phyloP scores from a whole-genome alignment of 2,797 vertebrate genomes.

The Cossypha polioptera region DNA sequence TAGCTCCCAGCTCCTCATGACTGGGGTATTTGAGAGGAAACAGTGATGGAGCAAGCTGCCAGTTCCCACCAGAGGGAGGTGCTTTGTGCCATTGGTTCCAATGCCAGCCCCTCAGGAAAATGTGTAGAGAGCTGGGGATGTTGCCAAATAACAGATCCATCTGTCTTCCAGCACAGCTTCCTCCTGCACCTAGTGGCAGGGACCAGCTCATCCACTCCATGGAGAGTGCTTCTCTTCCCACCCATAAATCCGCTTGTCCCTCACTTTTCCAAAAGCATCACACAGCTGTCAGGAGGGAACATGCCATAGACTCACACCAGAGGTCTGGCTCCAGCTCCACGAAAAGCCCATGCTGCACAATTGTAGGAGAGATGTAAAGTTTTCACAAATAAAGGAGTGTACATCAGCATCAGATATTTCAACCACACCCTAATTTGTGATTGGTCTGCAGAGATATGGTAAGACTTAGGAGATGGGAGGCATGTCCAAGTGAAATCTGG shows the following conservation, averaged over 20 bases:
- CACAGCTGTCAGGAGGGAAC: background rate
- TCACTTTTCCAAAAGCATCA: background rate
- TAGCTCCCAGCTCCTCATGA: background rate
- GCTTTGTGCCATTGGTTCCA: background rate
- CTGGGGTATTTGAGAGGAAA: background rate
- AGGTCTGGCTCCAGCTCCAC: background rate
- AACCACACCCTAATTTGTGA: background rate
- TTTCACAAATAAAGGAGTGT: background rate
- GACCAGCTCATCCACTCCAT: background rate
- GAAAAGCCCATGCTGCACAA: background rate
- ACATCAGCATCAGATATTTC: slow-evolving; percentile 4
- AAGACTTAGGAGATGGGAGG: background rate
- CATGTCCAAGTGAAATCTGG: background rate
- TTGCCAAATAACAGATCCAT: background rate
- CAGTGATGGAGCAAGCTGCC: background rate
- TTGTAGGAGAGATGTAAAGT: background rate
- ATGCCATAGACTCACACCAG: background rate
- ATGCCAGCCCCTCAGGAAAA: background rate
- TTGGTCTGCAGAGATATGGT: background rate
- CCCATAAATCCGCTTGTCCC: background rate
- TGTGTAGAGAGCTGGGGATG: background rate
- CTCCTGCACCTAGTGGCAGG: background rate
- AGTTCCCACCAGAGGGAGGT: background rate
- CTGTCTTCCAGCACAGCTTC: background rate
- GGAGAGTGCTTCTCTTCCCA: background rate